A percentile compares a stretch with the other conserved stretches of the same genome.
These are phyloP conservation scores for Tenthredo livida DNA, from an alignment of 2,888 invertebrate genomes.

Conservation along the genomic window DNA sequence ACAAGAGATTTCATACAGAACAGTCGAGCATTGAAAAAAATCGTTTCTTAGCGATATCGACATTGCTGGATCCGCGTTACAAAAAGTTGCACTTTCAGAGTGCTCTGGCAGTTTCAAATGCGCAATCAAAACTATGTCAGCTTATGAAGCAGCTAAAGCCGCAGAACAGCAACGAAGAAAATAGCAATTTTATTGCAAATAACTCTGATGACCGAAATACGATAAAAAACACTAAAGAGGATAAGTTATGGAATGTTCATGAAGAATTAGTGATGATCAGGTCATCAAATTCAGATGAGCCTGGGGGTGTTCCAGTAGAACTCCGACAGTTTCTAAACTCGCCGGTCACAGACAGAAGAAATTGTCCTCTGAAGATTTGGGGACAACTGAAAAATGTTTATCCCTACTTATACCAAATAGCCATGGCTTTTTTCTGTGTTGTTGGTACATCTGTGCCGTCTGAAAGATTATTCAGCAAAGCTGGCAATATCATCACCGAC, in stretches of 20 bases:
- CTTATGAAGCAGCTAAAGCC: conserved; percentile 8
- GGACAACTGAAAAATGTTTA: conserved; percentile 26
- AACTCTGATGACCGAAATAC: neutral
- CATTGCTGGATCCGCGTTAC: conserved; percentile 53
- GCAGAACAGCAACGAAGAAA: neutral
- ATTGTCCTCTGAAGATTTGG: conserved; percentile 5
- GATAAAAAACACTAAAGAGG: neutral
- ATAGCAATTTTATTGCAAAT: neutral
- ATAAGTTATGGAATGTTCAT: conserved; percentile 48
- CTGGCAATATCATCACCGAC: conserved; percentile 39
- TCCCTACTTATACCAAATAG: conserved; percentile 26
- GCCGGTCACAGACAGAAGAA: neutral
- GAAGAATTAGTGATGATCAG: conserved; percentile 25
- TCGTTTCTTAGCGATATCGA: conserved; percentile 38
- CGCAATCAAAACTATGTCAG: neutral
- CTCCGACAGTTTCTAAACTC: neutral
- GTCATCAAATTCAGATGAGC: conserved; percentile 37
- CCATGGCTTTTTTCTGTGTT: too few species aligned
- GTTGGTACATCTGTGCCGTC: conserved; percentile 36
- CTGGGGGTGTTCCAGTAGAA: conserved; percentile 24
- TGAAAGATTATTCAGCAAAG: conserved; percentile 45
- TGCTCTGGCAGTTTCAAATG: conserved; percentile 39
- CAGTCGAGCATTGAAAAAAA: conserved; percentile 24
- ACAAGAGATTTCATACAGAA: too few species aligned
- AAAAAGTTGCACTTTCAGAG: conserved; percentile 52